These are phyloP conservation scores for Tachina grossa DNA, from an alignment of 2,888 invertebrate species.

Conservation along the genomic window DNA sequence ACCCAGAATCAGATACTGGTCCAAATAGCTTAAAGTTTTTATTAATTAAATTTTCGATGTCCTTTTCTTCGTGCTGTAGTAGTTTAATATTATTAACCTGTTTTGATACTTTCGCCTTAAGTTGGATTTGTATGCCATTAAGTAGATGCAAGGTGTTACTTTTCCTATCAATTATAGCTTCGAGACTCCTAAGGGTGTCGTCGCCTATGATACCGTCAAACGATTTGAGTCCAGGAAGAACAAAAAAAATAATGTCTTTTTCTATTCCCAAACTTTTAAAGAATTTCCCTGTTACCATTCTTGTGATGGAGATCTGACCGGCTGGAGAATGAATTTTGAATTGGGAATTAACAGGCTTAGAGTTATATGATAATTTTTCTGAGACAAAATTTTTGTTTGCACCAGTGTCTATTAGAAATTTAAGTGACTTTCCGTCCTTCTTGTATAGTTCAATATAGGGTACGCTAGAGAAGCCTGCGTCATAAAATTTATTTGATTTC, in stretches of 20 bases:
- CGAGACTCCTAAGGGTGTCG: slow-evolving; percentile 14
- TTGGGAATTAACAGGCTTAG: not conserved
- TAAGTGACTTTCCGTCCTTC: slow-evolving; percentile 35
- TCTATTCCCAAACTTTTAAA: slow-evolving; percentile 17
- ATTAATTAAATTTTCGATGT: slow-evolving; percentile 32
- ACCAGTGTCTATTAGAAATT: slow-evolving; percentile 55
- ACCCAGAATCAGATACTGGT: slow-evolving; percentile 43
- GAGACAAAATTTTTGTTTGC: slow-evolving; percentile 14
- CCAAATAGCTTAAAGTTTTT: slow-evolving; percentile 44
- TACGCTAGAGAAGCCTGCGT: slow-evolving; percentile 61
- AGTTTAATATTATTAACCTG: slow-evolving; percentile 16
- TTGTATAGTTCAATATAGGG: slow-evolving; percentile 53
- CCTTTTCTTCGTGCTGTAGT: not conserved
- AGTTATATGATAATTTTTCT: not conserved
- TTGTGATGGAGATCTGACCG: not conserved
- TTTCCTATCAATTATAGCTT: slow-evolving; percentile 35
- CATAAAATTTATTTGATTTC: slow-evolving; percentile 66
- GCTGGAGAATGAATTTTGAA: slow-evolving; percentile 25
- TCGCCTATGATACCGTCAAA: slow-evolving; percentile 50
- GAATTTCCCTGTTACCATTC: slow-evolving; percentile 19
- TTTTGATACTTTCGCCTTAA: slow-evolving; percentile 7
- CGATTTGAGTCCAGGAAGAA: slow-evolving; percentile 19
- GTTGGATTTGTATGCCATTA: not conserved
- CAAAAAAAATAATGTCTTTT: slow-evolving; percentile 3
- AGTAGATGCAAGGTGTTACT: not conserved